phyloP scores from a whole-genome alignment of 2,888 invertebrate genomes.

The Corbicula japonica region DNA sequence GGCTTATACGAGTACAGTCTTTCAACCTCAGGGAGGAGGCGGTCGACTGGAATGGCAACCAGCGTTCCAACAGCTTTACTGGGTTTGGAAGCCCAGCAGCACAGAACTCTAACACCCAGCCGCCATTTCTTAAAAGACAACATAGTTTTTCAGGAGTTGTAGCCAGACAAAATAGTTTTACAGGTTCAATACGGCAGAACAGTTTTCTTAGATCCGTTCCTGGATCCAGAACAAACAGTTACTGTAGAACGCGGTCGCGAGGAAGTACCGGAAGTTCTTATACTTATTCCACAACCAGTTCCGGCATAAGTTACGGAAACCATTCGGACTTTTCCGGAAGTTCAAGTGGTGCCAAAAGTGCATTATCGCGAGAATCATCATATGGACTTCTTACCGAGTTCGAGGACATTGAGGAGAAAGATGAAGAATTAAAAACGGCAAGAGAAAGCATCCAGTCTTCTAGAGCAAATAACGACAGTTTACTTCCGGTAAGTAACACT shows the following conservation, averaged over 20 bases:
- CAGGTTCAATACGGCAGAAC: constrained; percentile 54
- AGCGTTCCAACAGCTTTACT: constrained; percentile 62
- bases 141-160: constrained; percentile 55
- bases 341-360: constrained; percentile 57
- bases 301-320: constrained; percentile 59
- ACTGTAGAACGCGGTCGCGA: constrained; percentile 60
- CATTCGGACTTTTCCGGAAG: constrained; percentile 55
- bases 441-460: constrained; percentile 29
- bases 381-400: constrained; percentile 64
- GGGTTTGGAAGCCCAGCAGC: constrained; percentile 45
- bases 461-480: constrained; percentile 32
- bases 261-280: constrained; percentile 67
- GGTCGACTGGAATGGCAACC: constrained; percentile 50
- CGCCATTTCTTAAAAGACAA: constrained; percentile 45
- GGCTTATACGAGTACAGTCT: constrained; percentile 68
- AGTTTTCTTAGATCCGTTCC: constrained; percentile 57
- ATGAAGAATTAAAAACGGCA: constrained; percentile 59
- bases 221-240: constrained; percentile 60
- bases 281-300: constrained; percentile 63
- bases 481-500: constrained; percentile 57
- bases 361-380: constrained; percentile 59
- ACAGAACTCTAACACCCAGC: constrained; percentile 5
- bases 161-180: constrained; percentile 39
- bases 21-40: constrained; percentile 57
- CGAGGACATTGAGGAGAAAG: constrained; percentile 64